Evolutionary conservation across 2,888 invertebrate species (phyloP), one percentile per base, ranked within the genome.

Genomic region (Nezara viridula): DNA sequence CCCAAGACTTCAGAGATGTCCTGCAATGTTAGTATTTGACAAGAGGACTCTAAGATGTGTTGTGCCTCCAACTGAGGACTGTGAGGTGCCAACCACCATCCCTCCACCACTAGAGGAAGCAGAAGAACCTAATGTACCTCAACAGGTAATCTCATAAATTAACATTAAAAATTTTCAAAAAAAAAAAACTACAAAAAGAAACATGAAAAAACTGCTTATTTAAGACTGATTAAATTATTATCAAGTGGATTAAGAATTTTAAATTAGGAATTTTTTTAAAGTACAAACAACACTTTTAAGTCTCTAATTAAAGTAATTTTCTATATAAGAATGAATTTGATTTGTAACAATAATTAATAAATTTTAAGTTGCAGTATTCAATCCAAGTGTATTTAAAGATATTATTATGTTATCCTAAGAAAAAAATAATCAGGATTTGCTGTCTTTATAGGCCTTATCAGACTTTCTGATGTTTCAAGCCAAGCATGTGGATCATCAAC

Each of bases 11-110:
- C 98, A 98, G 92, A 94, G 98, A 87, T 98, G 98, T 92, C 97
- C 97, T 0, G 97, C 98, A 60, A 97, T 97, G 96, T 93, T 98
- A 92, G 98, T 98, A 19, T 98, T 97, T 93, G 97, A 98, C 93
- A 94, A 95, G 91, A 94, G 96, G 91, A 96, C 97, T 0, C 93
- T 97, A 91, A 94, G 97, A 91, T 98, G 98, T 92, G 97, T 97
- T 50, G 97, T 97, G 14, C 97, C 97, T 0, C 98, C 98, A 12
- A 98, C 97, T 55, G 97, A 97, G 91, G 97, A 98, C 92, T 98
- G 98, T 92, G 97, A 97, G 91, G 94, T 90, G 14, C 90, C 90
- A 21, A 90, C 90, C 6, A 90, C 90, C 14, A 77, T 90, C 0
- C 94, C 96, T 0, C 94, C 95, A 0, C 95, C 95, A 0, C 93